A percentile compares a stretch with the other conserved stretches of the same genome.
Conservation (phyloP, 2,888 invertebrate genomes). For the Latrodectus elegans region DNA sequence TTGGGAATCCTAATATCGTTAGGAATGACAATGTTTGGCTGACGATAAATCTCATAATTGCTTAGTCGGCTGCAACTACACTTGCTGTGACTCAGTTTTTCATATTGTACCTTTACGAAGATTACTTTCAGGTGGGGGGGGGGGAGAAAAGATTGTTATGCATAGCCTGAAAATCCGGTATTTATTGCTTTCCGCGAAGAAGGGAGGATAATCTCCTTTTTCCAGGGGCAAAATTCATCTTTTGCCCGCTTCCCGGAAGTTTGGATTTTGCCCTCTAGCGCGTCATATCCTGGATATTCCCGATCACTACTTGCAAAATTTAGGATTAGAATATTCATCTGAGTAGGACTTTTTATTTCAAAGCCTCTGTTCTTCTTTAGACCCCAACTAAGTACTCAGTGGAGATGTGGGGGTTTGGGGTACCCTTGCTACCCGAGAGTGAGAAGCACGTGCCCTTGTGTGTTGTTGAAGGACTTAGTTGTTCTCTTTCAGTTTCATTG, state of each 20-base stretch:
- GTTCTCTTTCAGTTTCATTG: conserved; percentile 1
- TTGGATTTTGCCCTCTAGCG: conserved; percentile 63
- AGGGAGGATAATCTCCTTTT: conserved; percentile 55
- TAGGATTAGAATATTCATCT: conserved; percentile 49
- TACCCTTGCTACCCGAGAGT: conserved; percentile 13
- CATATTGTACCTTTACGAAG: too few species aligned
- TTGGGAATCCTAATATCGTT: too few species aligned
- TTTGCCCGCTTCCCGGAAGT: conserved; percentile 46
- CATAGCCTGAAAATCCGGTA: conserved; percentile 48
- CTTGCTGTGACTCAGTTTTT: too few species aligned
- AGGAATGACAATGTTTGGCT: too few species aligned
- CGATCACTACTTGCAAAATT: conserved; percentile 45
- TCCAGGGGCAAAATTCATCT: conserved; percentile 35
- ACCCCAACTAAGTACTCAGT: neutral
- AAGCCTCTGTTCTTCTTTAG: neutral
- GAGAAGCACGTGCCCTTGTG: conserved; percentile 33
- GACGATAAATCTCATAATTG: too few species aligned
- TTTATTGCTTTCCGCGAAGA: conserved; percentile 63
- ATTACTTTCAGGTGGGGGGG: neutral
- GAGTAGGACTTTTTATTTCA: neutral
- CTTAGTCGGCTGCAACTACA: too few species aligned
- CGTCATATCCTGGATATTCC: conserved; percentile 55
- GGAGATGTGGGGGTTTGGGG: neutral
- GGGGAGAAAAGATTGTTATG: neutral
- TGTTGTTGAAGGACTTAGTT: conserved; percentile 16